Conservation (phyloP, 2,113 vertebrate species). For the Zapornia atra region DNA sequence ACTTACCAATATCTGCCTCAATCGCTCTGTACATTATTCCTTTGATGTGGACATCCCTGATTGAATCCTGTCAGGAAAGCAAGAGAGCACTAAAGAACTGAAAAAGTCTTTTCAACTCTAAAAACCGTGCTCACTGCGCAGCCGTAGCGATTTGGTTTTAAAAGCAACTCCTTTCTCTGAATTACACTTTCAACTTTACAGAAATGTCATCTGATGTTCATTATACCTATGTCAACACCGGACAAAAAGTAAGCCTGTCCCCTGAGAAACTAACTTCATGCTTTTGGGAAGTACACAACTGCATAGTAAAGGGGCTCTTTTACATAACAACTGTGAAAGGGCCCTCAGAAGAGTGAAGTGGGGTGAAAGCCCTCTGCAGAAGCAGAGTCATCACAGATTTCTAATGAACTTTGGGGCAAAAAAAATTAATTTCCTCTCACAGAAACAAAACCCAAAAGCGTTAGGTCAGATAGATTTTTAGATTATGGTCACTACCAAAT, state of each 20-base stretch:
- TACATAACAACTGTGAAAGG: not conserved
- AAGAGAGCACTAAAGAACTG: not conserved
- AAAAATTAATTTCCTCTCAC: not conserved
- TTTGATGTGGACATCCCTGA: slow-evolving; percentile 95
- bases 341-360: not conserved
- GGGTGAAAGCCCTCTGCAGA: not conserved
- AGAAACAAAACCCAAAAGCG: not conserved
- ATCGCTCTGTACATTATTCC: slow-evolving; percentile 96
- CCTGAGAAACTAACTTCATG: not conserved
- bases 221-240: not conserved
- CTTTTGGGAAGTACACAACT: not conserved
- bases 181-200: not conserved
- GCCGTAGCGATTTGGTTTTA: not conserved
- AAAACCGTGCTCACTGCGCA: not conserved
- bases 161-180: not conserved
- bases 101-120: not conserved
- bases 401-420: not conserved
- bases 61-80: slow-evolving; percentile 85
- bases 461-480: not conserved
- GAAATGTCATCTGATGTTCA: not conserved
- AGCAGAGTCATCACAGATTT: not conserved
- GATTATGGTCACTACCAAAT: not conserved
- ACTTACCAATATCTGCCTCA: slow-evolving; percentile 93
- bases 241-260: not conserved
- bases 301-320: not conserved